Base-by-base conservation (phyloP, 2,888 invertebrate genomes). In the Molorchus minor region DNA sequence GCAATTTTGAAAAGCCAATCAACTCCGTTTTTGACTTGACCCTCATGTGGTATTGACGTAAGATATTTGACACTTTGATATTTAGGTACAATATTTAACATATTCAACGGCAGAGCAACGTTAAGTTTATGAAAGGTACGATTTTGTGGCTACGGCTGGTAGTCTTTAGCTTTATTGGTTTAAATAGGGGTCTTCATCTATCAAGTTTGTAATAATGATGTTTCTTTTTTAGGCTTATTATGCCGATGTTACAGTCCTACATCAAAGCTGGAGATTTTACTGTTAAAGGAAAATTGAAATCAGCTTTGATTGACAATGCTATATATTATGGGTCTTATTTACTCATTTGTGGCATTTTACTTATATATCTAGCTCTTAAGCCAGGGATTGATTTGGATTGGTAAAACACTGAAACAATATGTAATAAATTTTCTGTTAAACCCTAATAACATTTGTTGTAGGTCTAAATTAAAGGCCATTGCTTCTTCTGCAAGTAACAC, bases 171-270 rank as follows among this genome's bases (percentile, higher is more conserved):
- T n/a, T n/a, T n/a, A n/a, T n/a, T n/a, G n/a, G n/a, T n/a, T n/a
- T n/a, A n/a, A n/a, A n/a, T n/a, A n/a, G n/a, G n/a, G n/a, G n/a
- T n/a, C n/a, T n/a, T n/a, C n/a, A n/a, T n/a, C n/a, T n/a, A n/a
- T n/a, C n/a, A n/a, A n/a, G n/a, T 10, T 61, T 52, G 29, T 53
- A 38, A 19, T 43, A 29, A 47, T 43, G n/a, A n/a, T n/a, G n/a
- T n/a, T n/a, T 33, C 12, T 45, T 43, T 67, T 67, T 49, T 80
- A 93, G 93, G 96, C 82, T 99, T 15, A 90, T 99, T 53, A 89
- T 99, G 84, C 99, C 99, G 1, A 86, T 99, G 83, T 97, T 99
- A 97, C 99, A 99, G 77, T 98, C 97, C 0, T 99, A 98, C 79
- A 93, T 96, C 57, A 96, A 96, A 82, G 97, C 98, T 1, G 99